A percentile compares a stretch with the other conserved stretches of the same genome.
Evolutionary conservation across 2,888 invertebrate genomes (phyloP).

Genomic region (Hypomecis punctinalis): DNA sequence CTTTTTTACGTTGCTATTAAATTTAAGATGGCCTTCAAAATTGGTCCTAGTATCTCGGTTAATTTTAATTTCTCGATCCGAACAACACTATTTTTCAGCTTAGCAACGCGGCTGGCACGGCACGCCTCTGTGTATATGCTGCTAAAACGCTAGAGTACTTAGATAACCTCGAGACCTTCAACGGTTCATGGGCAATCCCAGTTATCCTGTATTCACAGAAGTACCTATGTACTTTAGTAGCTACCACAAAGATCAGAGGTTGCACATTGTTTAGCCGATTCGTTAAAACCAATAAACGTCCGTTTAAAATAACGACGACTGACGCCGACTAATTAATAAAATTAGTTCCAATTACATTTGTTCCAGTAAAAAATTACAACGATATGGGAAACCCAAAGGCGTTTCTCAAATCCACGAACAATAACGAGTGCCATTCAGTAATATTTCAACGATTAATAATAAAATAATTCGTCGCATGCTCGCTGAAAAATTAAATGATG

Average conservation of each 20-base stretch:
- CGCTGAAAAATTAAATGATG: conserved; percentile 56
- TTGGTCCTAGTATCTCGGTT: too few relatives aligned
- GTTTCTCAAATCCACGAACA: neutral
- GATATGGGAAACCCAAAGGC: neutral
- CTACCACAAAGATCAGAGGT: neutral
- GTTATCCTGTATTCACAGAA: neutral
- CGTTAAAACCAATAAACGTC: neutral
- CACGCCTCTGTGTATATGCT: too few relatives aligned
- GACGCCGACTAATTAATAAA: neutral
- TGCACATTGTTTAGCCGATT: neutral
- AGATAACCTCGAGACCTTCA: conserved; percentile 3
- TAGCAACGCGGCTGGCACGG: too few relatives aligned
- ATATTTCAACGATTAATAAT: conserved; percentile 33
- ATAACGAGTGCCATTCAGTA: neutral
- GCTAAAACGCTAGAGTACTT: neutral
- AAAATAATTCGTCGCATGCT: conserved; percentile 48
- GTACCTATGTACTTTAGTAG: neutral
- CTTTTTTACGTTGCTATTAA: too few relatives aligned
- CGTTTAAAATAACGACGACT: neutral
- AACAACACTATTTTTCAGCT: too few relatives aligned
- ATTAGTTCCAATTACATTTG: neutral
- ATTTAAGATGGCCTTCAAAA: too few relatives aligned
- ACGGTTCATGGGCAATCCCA: neutral
- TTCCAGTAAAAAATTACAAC: neutral
- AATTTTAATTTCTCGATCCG: too few relatives aligned